Evolutionary conservation across 2,797 vertebrate species (phyloP).

Genomic region (Tiaroga cobitis): DNA sequence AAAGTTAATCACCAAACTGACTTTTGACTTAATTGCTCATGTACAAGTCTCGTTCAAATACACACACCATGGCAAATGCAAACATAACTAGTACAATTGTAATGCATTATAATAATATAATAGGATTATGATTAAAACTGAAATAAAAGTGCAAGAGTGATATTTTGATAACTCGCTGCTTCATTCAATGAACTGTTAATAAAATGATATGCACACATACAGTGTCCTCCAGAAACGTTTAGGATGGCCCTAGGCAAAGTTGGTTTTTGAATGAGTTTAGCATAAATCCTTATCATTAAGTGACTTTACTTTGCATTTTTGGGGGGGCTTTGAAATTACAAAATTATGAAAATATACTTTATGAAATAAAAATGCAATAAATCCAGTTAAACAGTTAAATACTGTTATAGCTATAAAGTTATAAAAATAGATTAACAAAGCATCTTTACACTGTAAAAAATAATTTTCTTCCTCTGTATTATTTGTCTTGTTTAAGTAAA

Average conservation of each 20-base stretch:
- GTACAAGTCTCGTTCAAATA: not conserved
- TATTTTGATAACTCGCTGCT: not conserved
- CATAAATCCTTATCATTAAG: not conserved
- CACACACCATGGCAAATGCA: not conserved
- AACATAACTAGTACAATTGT: not conserved
- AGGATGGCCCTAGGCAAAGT: not conserved
- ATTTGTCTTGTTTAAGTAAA: not conserved
- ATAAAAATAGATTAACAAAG: not conserved
- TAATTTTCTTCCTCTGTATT: not conserved
- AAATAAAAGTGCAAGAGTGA: not conserved
- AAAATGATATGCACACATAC: not conserved
- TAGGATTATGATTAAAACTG: not conserved
- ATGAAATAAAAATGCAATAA: not conserved
- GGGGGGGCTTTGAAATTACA: not conserved
- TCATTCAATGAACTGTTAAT: not conserved
- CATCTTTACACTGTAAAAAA: not conserved
- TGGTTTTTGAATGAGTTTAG: not conserved
- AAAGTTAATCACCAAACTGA: constrained; percentile 46
- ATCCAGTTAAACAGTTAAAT: not conserved
- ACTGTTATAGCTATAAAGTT: not conserved
- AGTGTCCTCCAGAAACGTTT: constrained; percentile 15
- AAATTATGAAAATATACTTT: not conserved
- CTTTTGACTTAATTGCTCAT: constrained; percentile 25
- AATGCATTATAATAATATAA: not conserved
- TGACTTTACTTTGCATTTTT: not conserved